Conservation (phyloP, 2,113 vertebrate species). For the Chamaetylas fuelleborni region DNA sequence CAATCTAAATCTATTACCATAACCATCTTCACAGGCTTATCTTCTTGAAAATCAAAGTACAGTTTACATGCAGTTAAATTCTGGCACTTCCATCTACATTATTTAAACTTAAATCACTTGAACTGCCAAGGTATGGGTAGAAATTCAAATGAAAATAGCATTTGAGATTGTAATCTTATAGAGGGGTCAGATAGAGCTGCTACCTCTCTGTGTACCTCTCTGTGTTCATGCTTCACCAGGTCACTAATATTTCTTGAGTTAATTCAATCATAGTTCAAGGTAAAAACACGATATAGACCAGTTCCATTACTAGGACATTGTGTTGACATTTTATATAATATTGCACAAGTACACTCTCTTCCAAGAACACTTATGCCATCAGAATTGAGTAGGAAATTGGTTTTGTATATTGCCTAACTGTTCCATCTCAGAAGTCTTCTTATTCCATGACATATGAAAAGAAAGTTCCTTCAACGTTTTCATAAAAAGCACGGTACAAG, state of each 20-base stretch:
- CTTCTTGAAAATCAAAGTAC: background rate
- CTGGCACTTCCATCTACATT: background rate
- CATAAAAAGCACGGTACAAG: background rate
- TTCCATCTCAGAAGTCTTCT: background rate
- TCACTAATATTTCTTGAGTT: background rate
- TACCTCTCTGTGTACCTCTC: background rate
- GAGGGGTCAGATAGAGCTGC: background rate
- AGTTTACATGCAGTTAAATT: background rate
- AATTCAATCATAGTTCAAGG: background rate
- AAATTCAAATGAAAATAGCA: background rate
- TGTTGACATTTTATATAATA: background rate
- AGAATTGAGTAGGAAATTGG: background rate
- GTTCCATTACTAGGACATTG: background rate
- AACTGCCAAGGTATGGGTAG: background rate
- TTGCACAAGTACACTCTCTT: background rate
- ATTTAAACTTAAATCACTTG: background rate
- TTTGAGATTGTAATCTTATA: background rate
- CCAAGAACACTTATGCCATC: background rate
- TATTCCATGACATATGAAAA: background rate
- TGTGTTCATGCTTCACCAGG: background rate
- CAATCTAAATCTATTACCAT: background rate
- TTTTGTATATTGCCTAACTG: background rate
- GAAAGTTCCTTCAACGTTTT: background rate
- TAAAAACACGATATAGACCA: background rate
- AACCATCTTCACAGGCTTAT: background rate